phyloP scores from a whole-genome alignment of 1,140 invertebrate genomes.

The Musca domestica region DNA sequence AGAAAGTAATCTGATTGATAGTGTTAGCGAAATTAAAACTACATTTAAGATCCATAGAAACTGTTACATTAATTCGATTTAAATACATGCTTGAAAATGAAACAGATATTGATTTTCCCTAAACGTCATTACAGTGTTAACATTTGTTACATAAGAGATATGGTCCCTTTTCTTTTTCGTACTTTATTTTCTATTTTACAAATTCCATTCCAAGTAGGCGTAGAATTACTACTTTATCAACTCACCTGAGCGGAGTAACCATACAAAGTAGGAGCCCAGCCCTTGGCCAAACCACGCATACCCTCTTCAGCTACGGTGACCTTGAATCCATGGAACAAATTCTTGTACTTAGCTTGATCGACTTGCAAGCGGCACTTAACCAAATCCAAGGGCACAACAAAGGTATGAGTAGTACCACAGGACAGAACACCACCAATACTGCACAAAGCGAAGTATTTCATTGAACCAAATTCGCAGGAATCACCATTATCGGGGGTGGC shows the following conservation, averaged over 20 bases:
- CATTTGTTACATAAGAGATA: too few species aligned
- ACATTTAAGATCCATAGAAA: too few species aligned
- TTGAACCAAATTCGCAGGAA: conserved; percentile 91
- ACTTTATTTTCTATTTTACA: too few species aligned
- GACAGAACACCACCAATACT: conserved; percentile 91
- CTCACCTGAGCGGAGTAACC: conserved; percentile 76
- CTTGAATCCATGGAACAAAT: conserved; percentile 68
- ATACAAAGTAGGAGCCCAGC: conserved; percentile 81
- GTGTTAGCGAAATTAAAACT: too few species aligned
- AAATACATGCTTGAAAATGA: too few species aligned
- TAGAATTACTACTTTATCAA: too few species aligned
- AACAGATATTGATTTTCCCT: too few species aligned
- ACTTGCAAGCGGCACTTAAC: conserved; percentile 86
- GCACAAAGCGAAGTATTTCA: conserved; percentile 90
- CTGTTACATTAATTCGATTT: too few species aligned
- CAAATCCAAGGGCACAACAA: conserved; percentile 92
- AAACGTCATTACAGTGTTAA: too few species aligned
- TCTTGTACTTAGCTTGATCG: conserved; percentile 70
- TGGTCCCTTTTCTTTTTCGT: too few species aligned
- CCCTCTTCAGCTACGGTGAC: conserved; percentile 73
- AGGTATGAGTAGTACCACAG: conserved; percentile 83
- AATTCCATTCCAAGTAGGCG: too few species aligned
- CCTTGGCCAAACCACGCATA: conserved; percentile 66
- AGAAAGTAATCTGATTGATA: too few species aligned
- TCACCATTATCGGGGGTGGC: conserved; percentile 56